These are phyloP conservation scores for Acrossocheilus fasciatus DNA, from an alignment of 2,797 vertebrate genomes.

Conservation along the genomic window DNA sequence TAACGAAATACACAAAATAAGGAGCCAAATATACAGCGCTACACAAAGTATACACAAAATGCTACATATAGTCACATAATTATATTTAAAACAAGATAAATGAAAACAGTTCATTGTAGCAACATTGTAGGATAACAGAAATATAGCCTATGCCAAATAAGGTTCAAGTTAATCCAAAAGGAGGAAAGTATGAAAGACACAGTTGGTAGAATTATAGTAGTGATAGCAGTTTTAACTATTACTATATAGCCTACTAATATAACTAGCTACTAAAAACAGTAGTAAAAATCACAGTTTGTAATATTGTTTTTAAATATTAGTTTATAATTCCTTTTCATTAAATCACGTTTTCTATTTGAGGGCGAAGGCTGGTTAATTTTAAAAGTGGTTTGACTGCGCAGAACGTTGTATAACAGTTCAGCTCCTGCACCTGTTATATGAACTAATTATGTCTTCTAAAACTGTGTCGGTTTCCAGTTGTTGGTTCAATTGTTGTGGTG, in stretches of 20 bases:
- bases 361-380: not conserved
- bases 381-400: not conserved
- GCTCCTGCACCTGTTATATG: constrained; percentile 27
- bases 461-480: constrained; percentile 61
- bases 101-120: not conserved
- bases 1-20: not conserved
- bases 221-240: not conserved
- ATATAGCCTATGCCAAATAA: not conserved
- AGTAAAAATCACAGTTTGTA: not conserved
- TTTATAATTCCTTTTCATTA: not conserved
- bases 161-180: not conserved
- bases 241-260: not conserved
- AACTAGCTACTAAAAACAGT: not conserved
- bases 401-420: not conserved
- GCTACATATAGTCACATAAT: not conserved
- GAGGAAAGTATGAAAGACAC: not conserved
- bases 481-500: constrained; percentile 19
- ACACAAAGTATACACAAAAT: no score
- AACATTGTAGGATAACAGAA: not conserved
- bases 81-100: not conserved
- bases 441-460: constrained; percentile 30
- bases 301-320: not conserved
- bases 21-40: not conserved
- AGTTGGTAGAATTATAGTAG: not conserved
- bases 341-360: not conserved